A percentile compares a stretch with the other conserved stretches of the same genome.
These are phyloP conservation scores for Acanthaster planci DNA, from an alignment of 35 echinoderm and acorn worm genomes.

Conservation along the genomic window DNA sequence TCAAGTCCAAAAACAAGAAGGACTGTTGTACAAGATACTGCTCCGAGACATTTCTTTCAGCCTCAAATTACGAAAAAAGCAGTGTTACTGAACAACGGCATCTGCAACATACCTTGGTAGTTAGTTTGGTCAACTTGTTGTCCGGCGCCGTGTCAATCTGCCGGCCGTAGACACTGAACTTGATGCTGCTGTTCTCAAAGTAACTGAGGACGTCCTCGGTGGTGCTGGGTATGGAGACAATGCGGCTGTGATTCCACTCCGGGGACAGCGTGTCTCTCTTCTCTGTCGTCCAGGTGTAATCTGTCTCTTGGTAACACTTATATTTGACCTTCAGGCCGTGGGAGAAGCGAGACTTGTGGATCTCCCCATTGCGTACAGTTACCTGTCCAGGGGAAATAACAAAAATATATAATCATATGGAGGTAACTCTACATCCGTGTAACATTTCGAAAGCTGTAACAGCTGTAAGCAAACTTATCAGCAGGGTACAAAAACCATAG, in stretches of 20 bases:
- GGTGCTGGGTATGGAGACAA: conserved; percentile 76
- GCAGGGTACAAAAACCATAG: too few species aligned
- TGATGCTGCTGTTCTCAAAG: conserved; percentile 76
- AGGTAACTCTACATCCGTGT: too few species aligned
- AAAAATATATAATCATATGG: too few species aligned
- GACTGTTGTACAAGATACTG: background rate
- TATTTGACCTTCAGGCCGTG: conserved; percentile 82
- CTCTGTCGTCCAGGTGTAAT: conserved; percentile 54
- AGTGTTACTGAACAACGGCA: background rate
- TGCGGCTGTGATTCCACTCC: conserved; percentile 71
- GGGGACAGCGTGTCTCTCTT: conserved; percentile 85
- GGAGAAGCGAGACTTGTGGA: conserved; percentile 95
- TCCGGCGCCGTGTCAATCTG: conserved; percentile 79
- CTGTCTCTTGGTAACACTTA: conserved; percentile 59
- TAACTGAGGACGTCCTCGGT: conserved; percentile 73
- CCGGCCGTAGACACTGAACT: conserved; percentile 73
- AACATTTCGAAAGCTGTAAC: too few species aligned
- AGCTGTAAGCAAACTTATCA: too few species aligned
- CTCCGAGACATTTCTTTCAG: background rate
- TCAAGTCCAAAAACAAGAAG: background rate
- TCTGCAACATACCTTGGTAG: conserved; percentile 78
- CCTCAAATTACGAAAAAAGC: background rate
- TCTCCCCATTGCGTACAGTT: conserved; percentile 68
- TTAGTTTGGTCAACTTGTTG: conserved; percentile 83
- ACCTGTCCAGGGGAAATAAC: conserved; percentile 43